Evolutionary conservation across 2,113 vertebrate species (phyloP), one percentile per base, ranked within the genome.

Genomic region (Chaetodon auriga): DNA sequence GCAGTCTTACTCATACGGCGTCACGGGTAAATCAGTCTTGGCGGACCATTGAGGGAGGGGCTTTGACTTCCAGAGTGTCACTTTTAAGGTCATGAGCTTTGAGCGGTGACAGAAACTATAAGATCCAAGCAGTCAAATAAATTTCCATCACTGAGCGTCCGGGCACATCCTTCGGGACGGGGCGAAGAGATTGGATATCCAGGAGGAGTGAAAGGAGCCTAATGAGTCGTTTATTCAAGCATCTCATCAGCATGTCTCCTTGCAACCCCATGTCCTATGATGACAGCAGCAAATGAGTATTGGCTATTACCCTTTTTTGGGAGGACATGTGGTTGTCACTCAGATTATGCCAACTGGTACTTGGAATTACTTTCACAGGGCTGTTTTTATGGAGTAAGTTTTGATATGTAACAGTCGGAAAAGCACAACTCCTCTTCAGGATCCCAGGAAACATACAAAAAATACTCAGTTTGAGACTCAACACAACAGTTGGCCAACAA

Each of bases 1-100:
- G 45, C 16, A 23, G 53, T 43, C 2, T 21, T 49, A 21, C 71
- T 88, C 35, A 77, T 19, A 19, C 76, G 25, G 46, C 12, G 15
- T 53, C 63, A 49, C 54, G 54, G 65, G 46, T 51, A 38, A 68
- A 84, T 65, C 38, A 23, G 53, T 69, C 53, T 61, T 25, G 43
- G 2, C 2, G 7, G 43, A 64, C 35, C 45, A 12, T 6, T 23
- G 38, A 57, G 46, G 46, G 66, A 13, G n/a, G 25, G 43, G 43
- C 53, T 55, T 41, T 49, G 68, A 58, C 70, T 80, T n/a, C 70
- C n/a, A 25, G 74, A 74, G 43, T 49, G 35, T 15, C 41, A 16
- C 53, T 62, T 30, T 30, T 53, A 18, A 75, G 54, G 64, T 62
- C 71, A 18, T 1, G 46, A 75, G 45, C 45, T 61, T 23, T 7